These are phyloP conservation scores for Teleopsis dalmanni DNA, from an alignment of 1,140 invertebrate species.

Conservation along the genomic window DNA sequence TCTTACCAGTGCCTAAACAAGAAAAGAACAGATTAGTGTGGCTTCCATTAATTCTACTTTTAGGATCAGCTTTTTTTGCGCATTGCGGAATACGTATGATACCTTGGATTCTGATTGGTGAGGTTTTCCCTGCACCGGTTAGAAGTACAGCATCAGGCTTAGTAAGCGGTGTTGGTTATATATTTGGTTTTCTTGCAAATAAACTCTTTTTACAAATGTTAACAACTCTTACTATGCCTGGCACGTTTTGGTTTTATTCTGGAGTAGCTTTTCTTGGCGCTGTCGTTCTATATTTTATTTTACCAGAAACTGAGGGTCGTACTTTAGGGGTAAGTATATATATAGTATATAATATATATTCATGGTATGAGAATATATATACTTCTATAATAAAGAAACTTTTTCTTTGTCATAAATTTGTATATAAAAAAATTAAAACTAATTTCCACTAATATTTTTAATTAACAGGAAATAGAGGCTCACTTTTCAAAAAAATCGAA, in stretches of 20 bases:
- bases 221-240: constrained; percentile 52
- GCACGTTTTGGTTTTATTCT: constrained; percentile 57
- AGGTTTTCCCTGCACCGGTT: constrained; percentile 59
- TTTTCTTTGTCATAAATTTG: neutral
- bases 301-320: constrained; percentile 72
- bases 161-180: constrained; percentile 60
- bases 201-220: constrained; percentile 63
- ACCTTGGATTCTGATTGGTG: constrained; percentile 71
- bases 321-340: constrained; percentile 49
- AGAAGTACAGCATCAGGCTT: constrained; percentile 60
- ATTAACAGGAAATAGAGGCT: constrained; percentile 57
- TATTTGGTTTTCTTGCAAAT: constrained; percentile 64
- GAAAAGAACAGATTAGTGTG: constrained; percentile 50
- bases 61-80: constrained; percentile 58
- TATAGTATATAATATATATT: too few species aligned
- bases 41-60: constrained; percentile 59
- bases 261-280: constrained; percentile 54
- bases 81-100: constrained; percentile 62
- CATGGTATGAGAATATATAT: too few species aligned
- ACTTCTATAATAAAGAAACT: too few species aligned
- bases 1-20: constrained; percentile 35
- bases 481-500: constrained; percentile 53
- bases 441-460: neutral
- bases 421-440: neutral
- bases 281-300: constrained; percentile 48